Evolutionary conservation across 2,113 vertebrate species (phyloP).

Genomic region (Sinocyclocheilus anshuiensis): DNA sequence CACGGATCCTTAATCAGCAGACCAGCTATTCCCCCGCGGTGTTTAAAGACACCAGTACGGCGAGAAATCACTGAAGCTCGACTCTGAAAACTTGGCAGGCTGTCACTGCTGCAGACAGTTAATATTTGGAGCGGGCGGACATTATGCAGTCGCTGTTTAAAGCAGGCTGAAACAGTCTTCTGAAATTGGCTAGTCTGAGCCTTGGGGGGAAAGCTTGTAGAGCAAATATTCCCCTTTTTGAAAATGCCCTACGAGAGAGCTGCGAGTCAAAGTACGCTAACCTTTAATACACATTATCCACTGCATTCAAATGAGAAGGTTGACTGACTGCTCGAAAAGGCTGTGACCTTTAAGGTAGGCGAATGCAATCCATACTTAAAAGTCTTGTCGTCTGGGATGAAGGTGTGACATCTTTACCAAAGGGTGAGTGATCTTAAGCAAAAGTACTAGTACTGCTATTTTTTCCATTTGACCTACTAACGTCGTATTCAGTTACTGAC

Average conservation of each 20-base stretch:
- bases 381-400: conserved; percentile 5
- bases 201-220: not conserved
- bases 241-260: conserved; percentile 18
- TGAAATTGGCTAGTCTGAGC: not conserved
- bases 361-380: conserved; percentile 27
- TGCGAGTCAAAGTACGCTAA: conserved; percentile 37
- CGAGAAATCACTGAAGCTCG: conserved; percentile 40
- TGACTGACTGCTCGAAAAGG: conserved; percentile 45
- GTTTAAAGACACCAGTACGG: conserved; percentile 33
- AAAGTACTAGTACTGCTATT: not conserved
- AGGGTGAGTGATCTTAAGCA: not conserved
- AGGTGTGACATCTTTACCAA: conserved; percentile 39
- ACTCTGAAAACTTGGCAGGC: conserved; percentile 49
- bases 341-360: conserved; percentile 48
- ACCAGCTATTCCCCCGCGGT: conserved; percentile 40
- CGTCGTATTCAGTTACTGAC: not conserved
- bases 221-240: not conserved
- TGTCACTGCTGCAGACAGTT: conserved; percentile 35
- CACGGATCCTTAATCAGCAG: conserved; percentile 37
- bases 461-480: not conserved
- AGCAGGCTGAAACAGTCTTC: not conserved
- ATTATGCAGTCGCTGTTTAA: conserved; percentile 46
- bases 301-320: conserved; percentile 44
- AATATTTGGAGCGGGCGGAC: conserved; percentile 30
- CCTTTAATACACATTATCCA: conserved; percentile 48